Conservation (phyloP, 1,140 invertebrate species). For the Trissolcus basalis region DNA sequence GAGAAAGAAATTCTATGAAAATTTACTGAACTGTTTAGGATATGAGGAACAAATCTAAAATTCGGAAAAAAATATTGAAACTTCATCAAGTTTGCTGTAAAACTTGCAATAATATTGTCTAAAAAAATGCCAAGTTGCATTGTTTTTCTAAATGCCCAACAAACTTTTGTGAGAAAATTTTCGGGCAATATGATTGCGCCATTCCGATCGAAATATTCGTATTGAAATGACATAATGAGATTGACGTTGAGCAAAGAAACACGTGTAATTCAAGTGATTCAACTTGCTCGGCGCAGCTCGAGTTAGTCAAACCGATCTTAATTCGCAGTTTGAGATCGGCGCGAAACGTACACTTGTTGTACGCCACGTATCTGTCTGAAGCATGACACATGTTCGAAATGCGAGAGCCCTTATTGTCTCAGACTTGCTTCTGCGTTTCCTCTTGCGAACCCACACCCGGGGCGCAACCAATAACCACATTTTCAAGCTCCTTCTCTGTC, state of each 20-base stretch:
- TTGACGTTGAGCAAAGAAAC: background rate
- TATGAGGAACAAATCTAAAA: too few species aligned
- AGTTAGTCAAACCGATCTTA: conserved; percentile 48
- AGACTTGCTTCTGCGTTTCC: conserved; percentile 21
- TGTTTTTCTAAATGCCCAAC: too few species aligned
- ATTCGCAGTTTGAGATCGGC: conserved; percentile 16
- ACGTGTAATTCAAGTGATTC: conserved; percentile 4
- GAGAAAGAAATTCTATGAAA: too few species aligned
- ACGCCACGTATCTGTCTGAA: conserved; percentile 43
- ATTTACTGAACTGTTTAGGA: too few species aligned
- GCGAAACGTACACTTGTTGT: conserved; percentile 26
- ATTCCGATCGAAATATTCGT: too few species aligned
- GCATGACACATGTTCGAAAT: conserved; percentile 44
- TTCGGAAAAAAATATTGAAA: too few species aligned
- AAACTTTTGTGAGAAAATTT: too few species aligned
- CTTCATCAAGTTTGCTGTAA: too few species aligned
- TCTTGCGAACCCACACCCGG: conserved; percentile 11
- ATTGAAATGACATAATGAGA: too few species aligned
- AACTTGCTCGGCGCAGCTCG: conserved; percentile 26
- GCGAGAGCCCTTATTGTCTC: conserved; percentile 26
- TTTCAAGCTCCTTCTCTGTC: background rate
- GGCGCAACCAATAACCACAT: conserved; percentile 21
- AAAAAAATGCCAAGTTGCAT: too few species aligned
- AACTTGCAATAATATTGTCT: too few species aligned
- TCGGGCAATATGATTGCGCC: too few species aligned